Base-by-base conservation (phyloP, 2,113 vertebrate genomes). In the Vulpes ferrilata region DNA sequence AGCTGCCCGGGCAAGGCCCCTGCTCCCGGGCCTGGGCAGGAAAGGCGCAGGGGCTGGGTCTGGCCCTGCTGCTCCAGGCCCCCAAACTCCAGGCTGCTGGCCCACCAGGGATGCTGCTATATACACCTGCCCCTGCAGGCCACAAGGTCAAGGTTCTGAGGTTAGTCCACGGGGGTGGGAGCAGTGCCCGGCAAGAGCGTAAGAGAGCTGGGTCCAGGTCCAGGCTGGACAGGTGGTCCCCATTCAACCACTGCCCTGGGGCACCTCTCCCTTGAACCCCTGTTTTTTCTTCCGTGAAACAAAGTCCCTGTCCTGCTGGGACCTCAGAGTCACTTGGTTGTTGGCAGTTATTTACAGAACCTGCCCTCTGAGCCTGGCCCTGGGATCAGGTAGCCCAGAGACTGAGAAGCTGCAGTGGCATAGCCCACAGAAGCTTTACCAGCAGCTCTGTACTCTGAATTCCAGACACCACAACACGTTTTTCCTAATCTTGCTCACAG, bases 311-410 rank as follows among this genome's bases (percentile, higher is more conserved):
- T 22, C 59, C 69, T 27, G 59, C 51, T 64, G 20, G 15, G 43
- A 19, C 19, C 65, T 81, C 80, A 12, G 67, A 38, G 32, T 23
- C 55, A 4, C 60, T 53, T 10, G 2, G 19, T 82, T 7, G 0
- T 7, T 23, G 91, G 65, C 60, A 94, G 16, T 38, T 48, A 30
- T 5, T 76, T 60, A 53, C 22, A 2, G 8, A 55, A 13, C 3
- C 0, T 4, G 23, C 43, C 51, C 83, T 59, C 16, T 0, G 8
- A 65, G 57, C n/a, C 35, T 17, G 20, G 73, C 57, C 73, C 48
- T 19, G 76, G 53, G 74, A 30, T 23, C 2, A 0, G 51, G 51
- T 0, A 0, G 11, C 73, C 27, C 0, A 0, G 55, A 15, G 57
- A 25, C 5, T 5, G 5, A 48, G 25, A 23, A 76, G 20, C 53